phyloP scores from a whole-genome alignment of 2,797 vertebrate species.

The Tokudaia tokunoshimensis region DNA sequence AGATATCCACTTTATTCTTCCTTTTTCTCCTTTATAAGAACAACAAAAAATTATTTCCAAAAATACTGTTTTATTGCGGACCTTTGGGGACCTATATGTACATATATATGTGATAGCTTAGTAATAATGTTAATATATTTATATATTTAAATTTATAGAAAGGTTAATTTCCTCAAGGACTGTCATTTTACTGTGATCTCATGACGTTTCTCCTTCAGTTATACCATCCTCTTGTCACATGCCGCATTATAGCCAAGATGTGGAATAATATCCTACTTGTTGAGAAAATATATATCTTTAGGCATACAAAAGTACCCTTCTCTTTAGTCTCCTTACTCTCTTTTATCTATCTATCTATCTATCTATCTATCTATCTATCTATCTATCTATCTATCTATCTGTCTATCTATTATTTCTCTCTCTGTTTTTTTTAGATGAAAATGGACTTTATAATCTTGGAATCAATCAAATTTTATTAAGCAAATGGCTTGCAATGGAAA shows the following conservation, averaged over 20 bases:
- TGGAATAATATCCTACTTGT: neutral
- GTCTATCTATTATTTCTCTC: neutral
- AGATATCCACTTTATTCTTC: conserved; percentile 45
- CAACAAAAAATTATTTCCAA: conserved; percentile 51
- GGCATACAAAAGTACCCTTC: neutral
- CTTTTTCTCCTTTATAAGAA: conserved; percentile 25
- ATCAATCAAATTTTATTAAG: conserved; percentile 27
- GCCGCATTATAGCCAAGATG: conserved; percentile 21
- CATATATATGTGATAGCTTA: neutral
- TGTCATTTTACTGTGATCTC: neutral
- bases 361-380: neutral
- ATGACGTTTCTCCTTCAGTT: neutral
- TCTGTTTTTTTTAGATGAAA: conserved; percentile 48
- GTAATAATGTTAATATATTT: neutral
- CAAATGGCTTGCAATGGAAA: conserved; percentile 23
- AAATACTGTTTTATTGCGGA: conserved; percentile 22
- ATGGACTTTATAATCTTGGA: neutral
- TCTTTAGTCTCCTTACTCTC: neutral
- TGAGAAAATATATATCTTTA: conserved; percentile 34
- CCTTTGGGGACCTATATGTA: neutral
- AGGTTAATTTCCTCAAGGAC: neutral
- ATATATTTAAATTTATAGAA: neutral
- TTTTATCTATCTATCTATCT: neutral
- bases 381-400: neutral
- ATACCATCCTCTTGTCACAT: neutral